Evolutionary conservation across 2,113 vertebrate genomes (phyloP).

Genomic region (Passer montanus): DNA sequence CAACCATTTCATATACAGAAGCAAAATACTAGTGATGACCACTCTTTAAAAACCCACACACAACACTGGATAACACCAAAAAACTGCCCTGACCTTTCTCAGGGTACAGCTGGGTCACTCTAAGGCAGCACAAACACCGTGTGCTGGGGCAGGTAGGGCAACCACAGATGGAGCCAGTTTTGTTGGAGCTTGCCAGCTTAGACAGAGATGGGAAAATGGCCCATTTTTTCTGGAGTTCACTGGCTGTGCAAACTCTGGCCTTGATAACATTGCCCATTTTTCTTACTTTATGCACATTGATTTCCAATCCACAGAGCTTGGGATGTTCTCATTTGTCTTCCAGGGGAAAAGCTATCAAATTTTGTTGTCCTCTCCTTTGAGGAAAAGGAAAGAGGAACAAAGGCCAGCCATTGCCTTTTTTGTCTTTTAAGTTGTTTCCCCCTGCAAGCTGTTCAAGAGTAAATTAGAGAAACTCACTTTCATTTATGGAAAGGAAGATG

Average conservation of each 20-base stretch:
- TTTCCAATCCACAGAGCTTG: conserved; percentile 13
- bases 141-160: neutral
- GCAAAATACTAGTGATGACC: neutral
- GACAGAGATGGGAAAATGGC: neutral
- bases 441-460: neutral
- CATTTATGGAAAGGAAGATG: neutral
- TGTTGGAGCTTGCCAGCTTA: neutral
- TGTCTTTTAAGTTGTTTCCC: neutral
- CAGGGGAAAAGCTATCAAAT: conserved; percentile 4
- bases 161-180: neutral
- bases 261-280: neutral
- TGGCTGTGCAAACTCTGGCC: neutral
- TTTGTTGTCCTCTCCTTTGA: neutral
- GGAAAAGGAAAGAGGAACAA: neutral
- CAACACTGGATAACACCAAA: neutral
- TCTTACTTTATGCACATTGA: conserved; percentile 35
- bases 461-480: neutral
- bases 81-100: neutral
- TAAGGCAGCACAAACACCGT: rapidly evolving
- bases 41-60: rapidly evolving
- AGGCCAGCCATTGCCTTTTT: neutral
- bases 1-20: neutral
- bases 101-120: neutral
- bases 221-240: neutral
- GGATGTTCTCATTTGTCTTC: conserved; percentile 27